These are phyloP conservation scores for Circaetus gallicus DNA, from an alignment of 2,113 vertebrate species.

Conservation along the genomic window DNA sequence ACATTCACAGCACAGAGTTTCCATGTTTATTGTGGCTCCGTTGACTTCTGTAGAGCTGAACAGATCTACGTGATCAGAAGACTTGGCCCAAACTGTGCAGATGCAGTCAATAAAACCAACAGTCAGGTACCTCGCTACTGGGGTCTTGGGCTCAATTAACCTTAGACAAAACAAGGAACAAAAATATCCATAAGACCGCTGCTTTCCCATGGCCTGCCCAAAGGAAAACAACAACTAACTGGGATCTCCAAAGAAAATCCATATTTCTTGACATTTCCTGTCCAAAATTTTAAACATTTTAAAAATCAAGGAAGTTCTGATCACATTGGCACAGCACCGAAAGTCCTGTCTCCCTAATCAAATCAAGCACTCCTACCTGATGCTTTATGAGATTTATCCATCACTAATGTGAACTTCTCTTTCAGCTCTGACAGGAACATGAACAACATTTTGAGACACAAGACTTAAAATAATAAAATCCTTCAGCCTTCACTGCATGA, in stretches of 20 bases:
- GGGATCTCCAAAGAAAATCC: background rate
- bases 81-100: background rate
- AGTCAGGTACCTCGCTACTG: background rate
- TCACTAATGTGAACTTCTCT: background rate
- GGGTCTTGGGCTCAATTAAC: background rate
- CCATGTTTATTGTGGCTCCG: background rate
- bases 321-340: background rate
- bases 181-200: background rate
- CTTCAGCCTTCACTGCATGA: background rate
- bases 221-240: background rate
- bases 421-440: background rate
- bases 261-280: background rate
- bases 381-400: background rate
- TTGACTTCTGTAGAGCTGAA: background rate
- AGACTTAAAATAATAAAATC: background rate
- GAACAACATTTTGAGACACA: background rate
- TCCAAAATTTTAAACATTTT: background rate
- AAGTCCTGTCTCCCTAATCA: background rate
- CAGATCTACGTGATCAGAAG: background rate
- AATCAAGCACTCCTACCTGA: background rate
- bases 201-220: background rate
- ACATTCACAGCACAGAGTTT: background rate
- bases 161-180: background rate
- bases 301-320: background rate
- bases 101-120: background rate